Conservation (phyloP, 2,797 vertebrate genomes). For the Artibeus lituratus region DNA sequence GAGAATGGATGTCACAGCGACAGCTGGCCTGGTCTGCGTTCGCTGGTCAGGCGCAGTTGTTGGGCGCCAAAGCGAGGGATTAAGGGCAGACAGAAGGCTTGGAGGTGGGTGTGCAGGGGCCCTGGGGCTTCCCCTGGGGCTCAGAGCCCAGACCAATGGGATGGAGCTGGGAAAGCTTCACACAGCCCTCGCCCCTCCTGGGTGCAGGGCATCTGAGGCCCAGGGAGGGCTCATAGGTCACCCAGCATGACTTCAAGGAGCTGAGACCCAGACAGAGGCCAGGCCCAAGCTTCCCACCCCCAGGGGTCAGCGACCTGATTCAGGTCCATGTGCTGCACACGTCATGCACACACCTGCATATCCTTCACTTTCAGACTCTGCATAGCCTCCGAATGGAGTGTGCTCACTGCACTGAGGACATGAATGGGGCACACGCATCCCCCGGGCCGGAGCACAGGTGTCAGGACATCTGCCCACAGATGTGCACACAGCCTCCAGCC, state of each 20-base stretch:
- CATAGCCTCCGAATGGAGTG: accelerated
- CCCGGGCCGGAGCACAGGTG: not conserved
- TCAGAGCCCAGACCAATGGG: not conserved
- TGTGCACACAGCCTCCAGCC: not conserved
- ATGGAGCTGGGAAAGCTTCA: not conserved
- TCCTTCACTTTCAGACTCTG: accelerated
- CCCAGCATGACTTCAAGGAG: not conserved
- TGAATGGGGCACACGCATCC: accelerated
- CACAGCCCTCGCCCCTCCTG: not conserved
- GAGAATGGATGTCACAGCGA: conserved; percentile 75
- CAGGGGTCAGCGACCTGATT: not conserved
- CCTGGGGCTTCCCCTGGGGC: not conserved
- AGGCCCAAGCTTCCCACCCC: not conserved
- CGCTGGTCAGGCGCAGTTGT: conserved; percentile 49
- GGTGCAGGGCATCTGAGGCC: not conserved
- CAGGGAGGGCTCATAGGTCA: not conserved
- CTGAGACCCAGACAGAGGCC: not conserved
- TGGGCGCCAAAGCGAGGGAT: conserved; percentile 43
- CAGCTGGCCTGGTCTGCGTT: conserved; percentile 53
- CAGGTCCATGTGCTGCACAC: not conserved
- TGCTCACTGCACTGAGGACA: accelerated
- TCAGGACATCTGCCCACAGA: not conserved
- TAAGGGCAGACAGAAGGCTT: conserved; percentile 40
- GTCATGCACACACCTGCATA: not conserved
- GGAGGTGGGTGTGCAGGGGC: not conserved